phyloP scores from a whole-genome alignment of 2,888 invertebrate species.

The Criorhina ranunculi region DNA sequence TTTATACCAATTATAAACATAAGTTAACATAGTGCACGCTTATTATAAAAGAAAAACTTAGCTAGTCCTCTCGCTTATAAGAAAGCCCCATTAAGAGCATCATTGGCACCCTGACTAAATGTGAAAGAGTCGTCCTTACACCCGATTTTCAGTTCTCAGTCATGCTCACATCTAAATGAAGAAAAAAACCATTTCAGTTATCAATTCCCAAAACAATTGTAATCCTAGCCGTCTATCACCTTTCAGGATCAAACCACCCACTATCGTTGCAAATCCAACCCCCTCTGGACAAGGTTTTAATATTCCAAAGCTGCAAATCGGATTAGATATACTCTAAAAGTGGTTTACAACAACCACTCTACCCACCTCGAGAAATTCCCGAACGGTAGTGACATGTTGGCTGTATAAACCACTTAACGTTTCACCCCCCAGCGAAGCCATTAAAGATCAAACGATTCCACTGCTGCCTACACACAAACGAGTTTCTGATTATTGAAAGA shows the following conservation, averaged over 20 bases:
- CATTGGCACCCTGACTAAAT: too few relatives aligned
- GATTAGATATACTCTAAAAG: constrained; percentile 68
- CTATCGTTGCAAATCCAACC: constrained; percentile 14
- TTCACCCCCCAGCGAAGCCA: constrained; percentile 76
- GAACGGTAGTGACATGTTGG: constrained; percentile 75
- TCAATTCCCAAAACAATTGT: neutral
- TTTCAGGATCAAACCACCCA: constrained; percentile 10
- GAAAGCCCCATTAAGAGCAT: too few relatives aligned
- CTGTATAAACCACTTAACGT: constrained; percentile 75
- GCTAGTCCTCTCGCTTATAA: too few relatives aligned
- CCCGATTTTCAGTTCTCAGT: too few relatives aligned
- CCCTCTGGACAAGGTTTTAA: constrained; percentile 17
- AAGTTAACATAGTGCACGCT: too few relatives aligned
- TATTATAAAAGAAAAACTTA: too few relatives aligned
- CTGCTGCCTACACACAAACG: constrained; percentile 66
- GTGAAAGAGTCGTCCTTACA: too few relatives aligned
- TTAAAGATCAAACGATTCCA: constrained; percentile 76
- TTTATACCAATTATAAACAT: too few relatives aligned
- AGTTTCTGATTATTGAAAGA: constrained; percentile 75
- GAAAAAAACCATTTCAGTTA: too few relatives aligned
- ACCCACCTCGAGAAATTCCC: constrained; percentile 34
- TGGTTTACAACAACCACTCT: constrained; percentile 65
- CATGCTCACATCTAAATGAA: too few relatives aligned
- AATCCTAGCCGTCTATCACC: constrained; percentile 6
- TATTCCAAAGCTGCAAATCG: constrained; percentile 64